Evolutionary conservation across 2,113 vertebrate genomes (phyloP).

Genomic region (Eleginops maclovinus): DNA sequence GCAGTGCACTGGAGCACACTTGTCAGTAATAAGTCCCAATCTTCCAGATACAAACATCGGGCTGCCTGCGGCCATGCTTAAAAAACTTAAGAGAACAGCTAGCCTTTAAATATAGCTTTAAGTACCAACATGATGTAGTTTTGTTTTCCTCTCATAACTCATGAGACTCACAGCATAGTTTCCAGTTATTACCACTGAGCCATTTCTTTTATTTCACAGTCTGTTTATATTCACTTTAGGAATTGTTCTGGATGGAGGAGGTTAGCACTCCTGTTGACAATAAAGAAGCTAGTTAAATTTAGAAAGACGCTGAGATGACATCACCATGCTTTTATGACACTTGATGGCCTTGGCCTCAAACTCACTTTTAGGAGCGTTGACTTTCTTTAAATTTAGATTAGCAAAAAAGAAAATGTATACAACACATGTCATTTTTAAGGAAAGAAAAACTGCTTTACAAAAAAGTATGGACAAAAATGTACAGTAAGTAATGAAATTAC

Average conservation of each 20-base stretch:
- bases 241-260: neutral
- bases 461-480: too few species aligned
- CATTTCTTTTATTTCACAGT: neutral
- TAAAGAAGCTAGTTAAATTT: conserved; percentile 9
- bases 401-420: too few species aligned
- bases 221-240: neutral
- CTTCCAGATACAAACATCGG: conserved; percentile 2
- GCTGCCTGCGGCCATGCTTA: neutral
- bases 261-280: neutral
- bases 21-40: neutral
- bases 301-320: neutral
- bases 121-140: neutral
- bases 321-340: neutral
- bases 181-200: neutral
- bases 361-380: neutral
- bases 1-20: neutral
- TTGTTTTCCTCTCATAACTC: conserved; percentile 12
- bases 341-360: conserved; percentile 12
- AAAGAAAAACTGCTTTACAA: too few species aligned
- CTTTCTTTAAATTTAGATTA: conserved; percentile 21
- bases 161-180: neutral
- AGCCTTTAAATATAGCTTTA: conserved; percentile 11
- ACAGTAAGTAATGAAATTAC: too few species aligned
- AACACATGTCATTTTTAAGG: too few species aligned
- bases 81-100: conserved; percentile 1